Conservation (phyloP, 2,888 invertebrate genomes). For the Callyntrura guangdongensis region DNA sequence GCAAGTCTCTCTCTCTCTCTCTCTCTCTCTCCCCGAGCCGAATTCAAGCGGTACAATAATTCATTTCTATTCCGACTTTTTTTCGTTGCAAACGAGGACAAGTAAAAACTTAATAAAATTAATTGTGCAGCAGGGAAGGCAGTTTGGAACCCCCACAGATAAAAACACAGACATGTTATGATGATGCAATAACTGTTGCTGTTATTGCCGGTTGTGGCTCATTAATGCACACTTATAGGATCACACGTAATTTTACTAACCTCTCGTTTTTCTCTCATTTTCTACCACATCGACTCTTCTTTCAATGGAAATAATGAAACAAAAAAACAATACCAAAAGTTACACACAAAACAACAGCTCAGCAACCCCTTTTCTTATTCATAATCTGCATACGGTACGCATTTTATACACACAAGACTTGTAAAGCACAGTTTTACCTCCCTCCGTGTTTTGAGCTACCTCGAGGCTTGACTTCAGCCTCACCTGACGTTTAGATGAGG, state of each 20-base stretch:
- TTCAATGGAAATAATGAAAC: too few relatives aligned
- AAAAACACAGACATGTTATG: conserved; percentile 31
- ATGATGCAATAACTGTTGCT: conserved; percentile 26
- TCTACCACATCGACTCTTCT: background rate
- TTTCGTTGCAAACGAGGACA: background rate
- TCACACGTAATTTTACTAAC: background rate
- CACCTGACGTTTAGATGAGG: conserved; percentile 72
- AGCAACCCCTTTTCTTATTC: background rate
- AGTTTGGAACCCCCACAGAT: conserved; percentile 47
- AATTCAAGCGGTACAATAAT: background rate
- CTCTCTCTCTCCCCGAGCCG: background rate
- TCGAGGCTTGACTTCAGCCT: conserved; percentile 73
- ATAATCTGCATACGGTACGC: too few relatives aligned
- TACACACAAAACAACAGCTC: background rate
- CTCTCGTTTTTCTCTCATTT: background rate
- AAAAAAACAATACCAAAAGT: background rate
- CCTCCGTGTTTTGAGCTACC: conserved; percentile 61
- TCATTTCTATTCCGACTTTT: background rate
- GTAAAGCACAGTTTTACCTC: conserved; percentile 39
- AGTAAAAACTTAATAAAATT: background rate
- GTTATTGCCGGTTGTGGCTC: background rate
- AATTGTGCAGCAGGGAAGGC: background rate
- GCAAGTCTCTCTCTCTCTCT: background rate
- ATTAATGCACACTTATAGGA: background rate
- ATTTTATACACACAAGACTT: background rate